Conservation (phyloP, 2,797 vertebrate species). For the Cuculus canorus region DNA sequence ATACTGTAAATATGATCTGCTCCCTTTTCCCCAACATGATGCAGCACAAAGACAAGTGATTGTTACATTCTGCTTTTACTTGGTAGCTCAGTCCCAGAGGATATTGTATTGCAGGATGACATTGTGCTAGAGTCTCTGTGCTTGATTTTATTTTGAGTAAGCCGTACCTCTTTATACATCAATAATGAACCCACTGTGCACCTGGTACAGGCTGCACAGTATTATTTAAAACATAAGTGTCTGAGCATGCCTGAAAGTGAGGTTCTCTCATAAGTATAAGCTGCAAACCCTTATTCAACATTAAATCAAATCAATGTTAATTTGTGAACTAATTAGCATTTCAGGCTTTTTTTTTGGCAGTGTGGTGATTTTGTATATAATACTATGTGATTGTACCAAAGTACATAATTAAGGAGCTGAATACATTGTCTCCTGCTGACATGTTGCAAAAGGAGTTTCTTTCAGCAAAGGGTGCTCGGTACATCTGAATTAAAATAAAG, state of each 20-base stretch:
- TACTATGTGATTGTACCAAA: conserved; percentile 75
- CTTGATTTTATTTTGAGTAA: conserved; percentile 54
- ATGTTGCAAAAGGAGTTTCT: conserved; percentile 60
- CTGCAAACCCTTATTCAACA: conserved; percentile 80
- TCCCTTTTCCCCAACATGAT: conserved; percentile 14
- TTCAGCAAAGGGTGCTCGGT: conserved; percentile 24
- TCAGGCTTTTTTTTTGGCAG: conserved; percentile 72
- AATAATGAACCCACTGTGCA: conserved; percentile 44
- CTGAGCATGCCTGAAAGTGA: conserved; percentile 72
- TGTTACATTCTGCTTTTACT: not conserved
- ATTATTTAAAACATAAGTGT: conserved; percentile 69
- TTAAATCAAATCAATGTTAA: conserved; percentile 86
- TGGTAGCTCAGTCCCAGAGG: conserved; percentile 28
- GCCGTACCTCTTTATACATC: conserved; percentile 11
- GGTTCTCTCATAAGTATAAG: conserved; percentile 78
- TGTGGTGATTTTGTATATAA: conserved; percentile 78
- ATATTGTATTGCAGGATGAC: conserved; percentile 27
- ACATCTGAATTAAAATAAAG: conserved; percentile 45
- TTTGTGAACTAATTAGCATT: conserved; percentile 84
- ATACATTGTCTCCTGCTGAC: conserved; percentile 80
- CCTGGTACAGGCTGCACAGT: conserved; percentile 42
- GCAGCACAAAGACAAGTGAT: conserved; percentile 45
- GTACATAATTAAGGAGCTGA: conserved; percentile 77
- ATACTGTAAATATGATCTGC: not conserved
- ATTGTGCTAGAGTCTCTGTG: conserved; percentile 18